These are phyloP conservation scores for Limnephilus auricula DNA, from an alignment of 2,888 invertebrate species.

Conservation along the genomic window DNA sequence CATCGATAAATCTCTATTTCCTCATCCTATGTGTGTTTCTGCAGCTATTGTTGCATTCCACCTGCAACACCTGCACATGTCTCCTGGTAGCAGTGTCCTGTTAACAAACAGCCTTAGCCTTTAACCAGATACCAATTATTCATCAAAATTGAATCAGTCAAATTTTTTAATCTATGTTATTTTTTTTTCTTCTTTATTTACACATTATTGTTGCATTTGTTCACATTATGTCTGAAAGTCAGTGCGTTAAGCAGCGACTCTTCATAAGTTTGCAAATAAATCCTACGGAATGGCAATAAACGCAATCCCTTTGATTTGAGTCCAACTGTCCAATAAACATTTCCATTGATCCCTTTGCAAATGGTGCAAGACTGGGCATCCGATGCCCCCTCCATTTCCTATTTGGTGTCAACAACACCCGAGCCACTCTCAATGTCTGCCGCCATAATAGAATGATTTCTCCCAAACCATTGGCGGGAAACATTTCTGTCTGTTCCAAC, in stretches of 20 bases:
- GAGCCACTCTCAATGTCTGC: not conserved
- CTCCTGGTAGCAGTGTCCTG: no score
- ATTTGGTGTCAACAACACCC: slow-evolving; percentile 42
- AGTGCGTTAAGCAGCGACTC: not conserved
- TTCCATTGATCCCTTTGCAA: slow-evolving; percentile 15
- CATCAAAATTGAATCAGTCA: no score
- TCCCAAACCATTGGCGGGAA: slow-evolving; percentile 5
- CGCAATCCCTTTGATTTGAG: not conserved
- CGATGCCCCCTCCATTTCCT: not conserved
- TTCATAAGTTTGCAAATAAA: not conserved
- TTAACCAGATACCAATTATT: no score
- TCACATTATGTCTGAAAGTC: not conserved
- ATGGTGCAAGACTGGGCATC: not conserved
- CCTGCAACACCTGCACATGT: no score
- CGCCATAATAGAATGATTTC: slow-evolving; percentile 11
- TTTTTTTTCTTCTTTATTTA: not conserved
- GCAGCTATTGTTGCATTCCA: no score
- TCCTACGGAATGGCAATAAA: not conserved
- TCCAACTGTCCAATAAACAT: not conserved
- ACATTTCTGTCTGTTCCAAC: not conserved
- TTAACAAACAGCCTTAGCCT: no score
- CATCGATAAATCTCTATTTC: no score
- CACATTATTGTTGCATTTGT: not conserved
- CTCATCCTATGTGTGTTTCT: no score
- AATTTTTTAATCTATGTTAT: no score